Percentiles rank a stretch among this genome's conserved stretches.
phyloP scores from a whole-genome alignment of 2,888 invertebrate genomes.

The Ichneumon xanthorius region DNA sequence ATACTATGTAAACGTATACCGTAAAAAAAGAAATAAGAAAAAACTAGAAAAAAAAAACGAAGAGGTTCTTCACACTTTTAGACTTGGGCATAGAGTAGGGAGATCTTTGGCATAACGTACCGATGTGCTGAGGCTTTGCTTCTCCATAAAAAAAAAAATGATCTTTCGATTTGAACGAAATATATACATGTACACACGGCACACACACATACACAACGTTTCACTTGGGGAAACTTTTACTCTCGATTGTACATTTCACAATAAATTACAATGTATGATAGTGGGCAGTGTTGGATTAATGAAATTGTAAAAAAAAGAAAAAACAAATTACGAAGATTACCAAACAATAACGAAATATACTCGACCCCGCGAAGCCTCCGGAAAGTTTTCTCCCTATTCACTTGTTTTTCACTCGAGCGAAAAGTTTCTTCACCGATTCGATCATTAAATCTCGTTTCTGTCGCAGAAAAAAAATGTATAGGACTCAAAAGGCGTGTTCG shows the following conservation, averaged over 20 bases:
- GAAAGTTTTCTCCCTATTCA: conserved; percentile 59
- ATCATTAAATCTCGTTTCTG: conserved; percentile 29
- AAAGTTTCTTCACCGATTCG: background rate
- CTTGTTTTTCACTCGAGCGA: conserved; percentile 65
- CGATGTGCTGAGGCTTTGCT: conserved; percentile 46
- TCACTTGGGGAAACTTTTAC: conserved; percentile 65
- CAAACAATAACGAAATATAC: conserved; percentile 62
- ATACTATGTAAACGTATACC: conserved; percentile 80
- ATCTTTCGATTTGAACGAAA: conserved; percentile 23
- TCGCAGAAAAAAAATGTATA: conserved; percentile 17
- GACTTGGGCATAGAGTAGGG: conserved; percentile 77
- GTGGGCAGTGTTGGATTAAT: conserved; percentile 75
- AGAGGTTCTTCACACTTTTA: conserved; percentile 80
- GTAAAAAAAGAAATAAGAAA: conserved; percentile 66
- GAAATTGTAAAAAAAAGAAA: conserved; percentile 71
- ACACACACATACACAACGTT: conserved; percentile 50
- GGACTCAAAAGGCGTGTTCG: conserved; percentile 21
- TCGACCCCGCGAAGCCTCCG: conserved; percentile 66
- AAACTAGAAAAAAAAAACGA: conserved; percentile 63
- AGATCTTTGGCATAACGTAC: conserved; percentile 67
- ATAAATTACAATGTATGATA: conserved; percentile 79
- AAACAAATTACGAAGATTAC: conserved; percentile 63
- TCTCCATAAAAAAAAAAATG: conserved; percentile 18
- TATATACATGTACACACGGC: conserved; percentile 27
- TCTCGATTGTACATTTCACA: conserved; percentile 78